Evolutionary conservation across 2,888 invertebrate genomes (phyloP).

Genomic region (Monopis laevigella): DNA sequence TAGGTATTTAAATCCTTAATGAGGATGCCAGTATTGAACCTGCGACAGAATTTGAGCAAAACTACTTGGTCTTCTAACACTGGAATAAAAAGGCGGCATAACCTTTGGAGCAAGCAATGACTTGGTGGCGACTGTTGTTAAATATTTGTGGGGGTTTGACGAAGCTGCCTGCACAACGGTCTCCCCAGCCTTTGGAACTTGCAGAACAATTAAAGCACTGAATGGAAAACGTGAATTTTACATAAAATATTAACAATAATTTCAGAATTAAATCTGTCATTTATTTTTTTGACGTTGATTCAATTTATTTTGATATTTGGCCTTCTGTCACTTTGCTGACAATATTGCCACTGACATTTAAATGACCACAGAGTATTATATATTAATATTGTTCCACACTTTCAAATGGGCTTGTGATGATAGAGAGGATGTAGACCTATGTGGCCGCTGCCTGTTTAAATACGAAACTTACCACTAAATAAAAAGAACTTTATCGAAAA

Average conservation of each 20-base stretch:
- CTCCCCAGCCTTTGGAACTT: slow-evolving; percentile 28
- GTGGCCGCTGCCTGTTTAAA: too few species aligned
- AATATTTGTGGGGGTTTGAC: slow-evolving; percentile 26
- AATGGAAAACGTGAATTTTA: slow-evolving; percentile 18
- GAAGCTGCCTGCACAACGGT: slow-evolving; percentile 38
- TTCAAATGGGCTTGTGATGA: too few species aligned
- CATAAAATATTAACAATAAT: background rate
- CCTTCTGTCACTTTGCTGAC: background rate
- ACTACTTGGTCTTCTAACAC: too few species aligned
- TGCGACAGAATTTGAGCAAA: too few species aligned
- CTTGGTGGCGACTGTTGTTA: slow-evolving; percentile 30
- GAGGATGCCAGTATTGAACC: too few species aligned
- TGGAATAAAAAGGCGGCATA: background rate
- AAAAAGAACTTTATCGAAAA: too few species aligned
- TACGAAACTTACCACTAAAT: too few species aligned
- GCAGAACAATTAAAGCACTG: slow-evolving; percentile 49
- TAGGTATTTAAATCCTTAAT: too few species aligned
- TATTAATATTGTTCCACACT: too few species aligned
- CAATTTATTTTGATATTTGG: background rate
- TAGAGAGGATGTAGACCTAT: too few species aligned
- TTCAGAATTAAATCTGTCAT: background rate
- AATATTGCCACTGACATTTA: too few species aligned
- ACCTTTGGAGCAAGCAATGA: slow-evolving; percentile 50
- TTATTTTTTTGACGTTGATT: background rate
- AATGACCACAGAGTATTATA: too few species aligned